phyloP scores from a whole-genome alignment of 2,113 vertebrate species.

The Atherinomorus stipes region DNA sequence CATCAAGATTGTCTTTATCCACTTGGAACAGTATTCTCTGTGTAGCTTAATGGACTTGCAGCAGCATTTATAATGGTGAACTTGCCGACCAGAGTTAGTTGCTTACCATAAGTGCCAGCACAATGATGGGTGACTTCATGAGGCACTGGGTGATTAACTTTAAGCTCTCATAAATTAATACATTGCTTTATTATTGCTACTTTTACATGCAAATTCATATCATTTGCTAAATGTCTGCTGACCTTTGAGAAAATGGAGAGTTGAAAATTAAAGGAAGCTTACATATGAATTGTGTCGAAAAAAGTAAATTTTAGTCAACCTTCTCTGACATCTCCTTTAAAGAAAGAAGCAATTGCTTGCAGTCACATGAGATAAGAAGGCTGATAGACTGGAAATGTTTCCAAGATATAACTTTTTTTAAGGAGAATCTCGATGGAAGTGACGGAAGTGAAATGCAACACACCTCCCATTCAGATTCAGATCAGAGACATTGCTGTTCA shows the following conservation, averaged over 20 bases:
- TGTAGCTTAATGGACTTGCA: background rate
- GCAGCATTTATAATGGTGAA: background rate
- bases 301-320: background rate
- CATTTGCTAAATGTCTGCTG: background rate
- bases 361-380: too few relatives aligned
- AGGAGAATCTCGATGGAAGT: too few relatives aligned
- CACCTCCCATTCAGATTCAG: too few relatives aligned
- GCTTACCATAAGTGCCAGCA: background rate
- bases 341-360: too few relatives aligned
- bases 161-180: background rate
- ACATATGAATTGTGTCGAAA: background rate
- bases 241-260: background rate
- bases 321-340: background rate
- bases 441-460: too few relatives aligned
- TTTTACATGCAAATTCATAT: constrained; percentile 3
- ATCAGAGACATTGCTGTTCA: too few relatives aligned
- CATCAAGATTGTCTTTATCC: too few relatives aligned
- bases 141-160: background rate
- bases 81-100: background rate
- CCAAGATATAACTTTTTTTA: too few relatives aligned
- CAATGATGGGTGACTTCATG: background rate
- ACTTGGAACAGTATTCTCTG: too few relatives aligned
- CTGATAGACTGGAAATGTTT: too few relatives aligned
- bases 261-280: background rate
- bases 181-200: background rate